Evolutionary conservation across 2,888 invertebrate genomes (phyloP).

Genomic region (Dolichopus griseipennis): DNA sequence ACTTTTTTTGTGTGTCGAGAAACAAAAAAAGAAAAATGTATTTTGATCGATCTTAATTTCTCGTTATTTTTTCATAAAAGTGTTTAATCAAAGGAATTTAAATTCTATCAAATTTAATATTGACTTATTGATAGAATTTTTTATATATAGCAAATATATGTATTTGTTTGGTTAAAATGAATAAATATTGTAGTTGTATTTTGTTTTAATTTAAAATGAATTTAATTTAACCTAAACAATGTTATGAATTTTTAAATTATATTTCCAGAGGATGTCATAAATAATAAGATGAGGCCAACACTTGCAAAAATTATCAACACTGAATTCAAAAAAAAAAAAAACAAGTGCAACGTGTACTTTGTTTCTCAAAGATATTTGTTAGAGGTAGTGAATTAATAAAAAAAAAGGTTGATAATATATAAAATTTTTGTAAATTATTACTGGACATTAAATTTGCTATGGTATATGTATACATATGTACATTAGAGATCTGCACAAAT

Average conservation of each 20-base stretch:
- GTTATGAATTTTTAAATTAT: not conserved
- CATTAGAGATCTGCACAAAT: no score
- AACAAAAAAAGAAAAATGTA: not conserved
- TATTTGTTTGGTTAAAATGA: not conserved
- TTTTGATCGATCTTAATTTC: not conserved
- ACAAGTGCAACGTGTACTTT: not conserved
- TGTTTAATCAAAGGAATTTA: not conserved
- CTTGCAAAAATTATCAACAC: not conserved
- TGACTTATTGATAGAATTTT: not conserved
- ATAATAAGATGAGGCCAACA: not conserved
- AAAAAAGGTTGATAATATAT: not conserved
- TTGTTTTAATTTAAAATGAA: not conserved
- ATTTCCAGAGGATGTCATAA: not conserved
- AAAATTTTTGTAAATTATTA: not conserved
- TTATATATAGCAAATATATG: not conserved
- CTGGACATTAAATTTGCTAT: not conserved
- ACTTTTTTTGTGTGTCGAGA: not conserved
- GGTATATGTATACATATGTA: not conserved
- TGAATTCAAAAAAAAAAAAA: not conserved
- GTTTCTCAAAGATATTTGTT: not conserved
- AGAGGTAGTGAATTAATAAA: constrained; percentile 3
- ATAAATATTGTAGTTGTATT: not conserved
- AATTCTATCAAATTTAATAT: not conserved
- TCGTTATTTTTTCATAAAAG: not conserved
- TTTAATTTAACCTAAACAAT: no score